A percentile compares a stretch with the other conserved stretches of the same genome.
These are phyloP conservation scores for Acrobasis repandana DNA, from an alignment of 2,888 invertebrate genomes.

Conservation along the genomic window DNA sequence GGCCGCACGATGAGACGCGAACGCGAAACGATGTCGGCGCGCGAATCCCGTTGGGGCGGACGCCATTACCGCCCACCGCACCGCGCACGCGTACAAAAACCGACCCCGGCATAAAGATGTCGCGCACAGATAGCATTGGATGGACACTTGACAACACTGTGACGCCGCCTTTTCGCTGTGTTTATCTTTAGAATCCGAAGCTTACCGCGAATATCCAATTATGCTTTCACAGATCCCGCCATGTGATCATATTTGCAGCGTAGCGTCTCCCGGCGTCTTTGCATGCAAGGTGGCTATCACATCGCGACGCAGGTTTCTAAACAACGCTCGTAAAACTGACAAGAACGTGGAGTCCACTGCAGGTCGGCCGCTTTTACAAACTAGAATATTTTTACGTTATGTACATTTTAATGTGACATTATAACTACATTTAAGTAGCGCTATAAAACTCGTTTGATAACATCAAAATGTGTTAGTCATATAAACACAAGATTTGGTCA, in stretches of 20 bases:
- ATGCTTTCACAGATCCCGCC: slow-evolving; percentile 60
- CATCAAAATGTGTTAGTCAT: slow-evolving; percentile 36
- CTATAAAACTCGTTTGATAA: slow-evolving; percentile 47
- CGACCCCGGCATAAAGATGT: slow-evolving; percentile 73
- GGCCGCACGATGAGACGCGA: slow-evolving; percentile 78
- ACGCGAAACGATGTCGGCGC: slow-evolving; percentile 77
- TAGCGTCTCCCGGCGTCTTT: slow-evolving; percentile 49
- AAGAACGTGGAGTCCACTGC: slow-evolving; percentile 43
- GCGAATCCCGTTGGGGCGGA: slow-evolving; percentile 78
- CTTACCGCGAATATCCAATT: slow-evolving; percentile 69
- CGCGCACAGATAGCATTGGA: slow-evolving; percentile 69
- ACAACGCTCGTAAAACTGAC: slow-evolving; percentile 57
- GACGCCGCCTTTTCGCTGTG: slow-evolving; percentile 50
- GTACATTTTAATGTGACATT: slow-evolving; percentile 65
- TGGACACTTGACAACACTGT: slow-evolving; percentile 68
- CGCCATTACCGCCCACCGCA: slow-evolving; percentile 78
- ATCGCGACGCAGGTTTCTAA: slow-evolving; percentile 48
- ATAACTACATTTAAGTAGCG: slow-evolving; percentile 55
- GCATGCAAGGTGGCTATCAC: slow-evolving; percentile 55
- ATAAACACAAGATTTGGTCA: slow-evolving; percentile 38
- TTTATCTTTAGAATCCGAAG: slow-evolving; percentile 59
- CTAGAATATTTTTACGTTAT: slow-evolving; percentile 53
- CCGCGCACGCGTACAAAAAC: slow-evolving; percentile 74
- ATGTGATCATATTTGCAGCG: slow-evolving; percentile 53
- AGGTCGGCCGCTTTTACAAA: slow-evolving; percentile 55